phyloP scores from a whole-genome alignment of 2,888 invertebrate species.

The Chaetogeoica ovagalla region DNA sequence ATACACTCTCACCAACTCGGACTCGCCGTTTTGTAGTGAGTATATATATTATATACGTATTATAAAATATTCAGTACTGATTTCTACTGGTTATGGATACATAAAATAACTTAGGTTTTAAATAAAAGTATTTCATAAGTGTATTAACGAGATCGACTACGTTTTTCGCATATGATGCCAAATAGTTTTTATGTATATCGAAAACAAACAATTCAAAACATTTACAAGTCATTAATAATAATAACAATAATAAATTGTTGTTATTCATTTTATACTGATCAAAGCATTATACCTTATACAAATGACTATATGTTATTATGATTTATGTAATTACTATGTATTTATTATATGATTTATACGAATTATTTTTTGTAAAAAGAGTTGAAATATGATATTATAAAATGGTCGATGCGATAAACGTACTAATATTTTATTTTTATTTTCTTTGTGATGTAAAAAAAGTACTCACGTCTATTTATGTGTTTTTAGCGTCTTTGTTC shows the following conservation, averaged over 20 bases:
- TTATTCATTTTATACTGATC: no score
- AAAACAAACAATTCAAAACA: no score
- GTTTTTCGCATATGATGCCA: no score
- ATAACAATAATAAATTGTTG: no score
- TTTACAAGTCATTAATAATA: no score
- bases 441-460: background rate
- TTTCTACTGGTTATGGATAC: background rate
- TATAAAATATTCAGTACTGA: background rate
- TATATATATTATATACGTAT: background rate
- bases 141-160: no score
- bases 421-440: background rate
- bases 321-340: no score
- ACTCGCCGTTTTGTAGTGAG: slow-evolving; percentile 75
- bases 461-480: no score
- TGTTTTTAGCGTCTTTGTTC: slow-evolving; percentile 74
- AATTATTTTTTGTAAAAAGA: background rate
- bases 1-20: slow-evolving; percentile 73
- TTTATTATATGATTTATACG: background rate
- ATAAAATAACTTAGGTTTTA: background rate
- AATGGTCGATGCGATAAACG: background rate
- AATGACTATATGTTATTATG: no score
- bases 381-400: no score
- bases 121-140: background rate
- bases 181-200: no score
- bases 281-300: no score